Evolutionary conservation across 2,797 vertebrate genomes (phyloP).

Genomic region (Pantherophis alleghaniensis): DNA sequence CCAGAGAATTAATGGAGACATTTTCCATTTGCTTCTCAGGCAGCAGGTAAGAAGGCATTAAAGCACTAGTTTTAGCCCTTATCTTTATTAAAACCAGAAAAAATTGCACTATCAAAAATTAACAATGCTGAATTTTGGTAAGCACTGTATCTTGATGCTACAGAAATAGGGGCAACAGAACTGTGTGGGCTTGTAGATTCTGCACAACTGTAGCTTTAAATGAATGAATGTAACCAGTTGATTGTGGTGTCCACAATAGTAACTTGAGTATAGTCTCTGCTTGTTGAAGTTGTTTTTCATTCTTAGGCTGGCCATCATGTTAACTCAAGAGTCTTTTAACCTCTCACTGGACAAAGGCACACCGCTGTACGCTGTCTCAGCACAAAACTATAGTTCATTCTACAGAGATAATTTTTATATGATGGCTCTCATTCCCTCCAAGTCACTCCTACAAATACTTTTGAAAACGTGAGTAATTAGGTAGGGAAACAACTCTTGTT

Average conservation of each 20-base stretch:
- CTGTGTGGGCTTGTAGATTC: not conserved
- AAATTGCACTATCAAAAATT: not conserved
- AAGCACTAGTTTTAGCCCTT: not conserved
- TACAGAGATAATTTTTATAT: not conserved
- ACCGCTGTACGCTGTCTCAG: not conserved
- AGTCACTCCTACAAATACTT: not conserved
- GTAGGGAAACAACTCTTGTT: not conserved
- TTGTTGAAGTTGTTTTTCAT: not conserved
- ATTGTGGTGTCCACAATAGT: not conserved
- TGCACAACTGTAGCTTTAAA: not conserved
- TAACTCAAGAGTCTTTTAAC: not conserved
- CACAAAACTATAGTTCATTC: not conserved
- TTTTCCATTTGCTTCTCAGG: not conserved
- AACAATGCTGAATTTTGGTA: not conserved
- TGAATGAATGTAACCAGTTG: not conserved
- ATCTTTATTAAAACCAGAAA: not conserved
- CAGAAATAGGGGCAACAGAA: not conserved
- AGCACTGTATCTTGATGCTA: not conserved
- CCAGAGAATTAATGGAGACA: not conserved
- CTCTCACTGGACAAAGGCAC: not conserved
- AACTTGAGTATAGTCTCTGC: not conserved
- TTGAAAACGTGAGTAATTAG: not conserved
- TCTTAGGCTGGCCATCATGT: not conserved
- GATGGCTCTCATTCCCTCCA: not conserved
- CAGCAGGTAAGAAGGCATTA: not conserved